Evolutionary conservation across 2,888 invertebrate species (phyloP).

Genomic region (Caenorhabditis sp.): DNA sequence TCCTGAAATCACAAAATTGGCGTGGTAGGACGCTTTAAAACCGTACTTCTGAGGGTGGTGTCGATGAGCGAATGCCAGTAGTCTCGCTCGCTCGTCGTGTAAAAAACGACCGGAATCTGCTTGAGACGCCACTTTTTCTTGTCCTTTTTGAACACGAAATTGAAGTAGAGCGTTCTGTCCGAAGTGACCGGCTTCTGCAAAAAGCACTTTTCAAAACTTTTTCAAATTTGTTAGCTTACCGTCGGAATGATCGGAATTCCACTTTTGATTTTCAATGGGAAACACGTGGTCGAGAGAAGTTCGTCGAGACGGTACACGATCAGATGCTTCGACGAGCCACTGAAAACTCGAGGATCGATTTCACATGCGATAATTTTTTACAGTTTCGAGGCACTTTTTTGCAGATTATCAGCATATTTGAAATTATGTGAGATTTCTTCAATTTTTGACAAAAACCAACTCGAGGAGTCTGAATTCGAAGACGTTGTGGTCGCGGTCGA

Average conservation of each 20-base stretch:
- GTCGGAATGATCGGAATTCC: conserved; percentile 62
- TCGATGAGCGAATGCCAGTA: conserved; percentile 66
- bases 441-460: conserved; percentile 58
- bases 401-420: too few relatives aligned
- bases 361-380: too few relatives aligned
- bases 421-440: neutral
- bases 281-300: conserved; percentile 60
- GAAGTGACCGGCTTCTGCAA: conserved; percentile 51
- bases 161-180: conserved; percentile 71
- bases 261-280: conserved; percentile 60
- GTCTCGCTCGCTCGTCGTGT: conserved; percentile 61
- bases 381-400: too few relatives aligned
- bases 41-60: conserved; percentile 59
- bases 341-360: conserved; percentile 49
- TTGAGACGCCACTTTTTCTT: conserved; percentile 75
- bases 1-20: conserved; percentile 55
- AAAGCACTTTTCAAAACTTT: too few relatives aligned
- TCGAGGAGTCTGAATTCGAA: conserved; percentile 69
- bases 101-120: conserved; percentile 66
- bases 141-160: conserved; percentile 75
- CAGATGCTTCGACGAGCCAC: conserved; percentile 61
- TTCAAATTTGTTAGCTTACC: conserved; percentile 8
- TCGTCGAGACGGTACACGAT: conserved; percentile 70
- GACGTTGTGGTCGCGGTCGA: conserved; percentile 66
- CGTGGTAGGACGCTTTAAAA: too few relatives aligned